phyloP scores from a whole-genome alignment of 2,113 vertebrate genomes.

The Recurvirostra avosetta region DNA sequence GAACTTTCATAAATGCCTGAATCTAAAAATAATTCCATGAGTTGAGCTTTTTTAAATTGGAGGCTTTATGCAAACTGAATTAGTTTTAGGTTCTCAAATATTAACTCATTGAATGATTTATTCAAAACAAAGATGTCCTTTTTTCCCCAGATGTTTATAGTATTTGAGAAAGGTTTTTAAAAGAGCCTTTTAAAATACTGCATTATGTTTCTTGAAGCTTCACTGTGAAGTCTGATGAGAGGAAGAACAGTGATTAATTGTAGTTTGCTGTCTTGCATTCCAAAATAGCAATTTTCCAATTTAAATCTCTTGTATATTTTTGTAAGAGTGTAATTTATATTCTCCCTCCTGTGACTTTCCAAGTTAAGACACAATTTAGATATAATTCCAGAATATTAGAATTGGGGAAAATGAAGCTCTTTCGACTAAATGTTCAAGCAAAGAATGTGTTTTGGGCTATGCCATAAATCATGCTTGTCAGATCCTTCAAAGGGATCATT shows the following conservation, averaged over 20 bases:
- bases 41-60: not conserved
- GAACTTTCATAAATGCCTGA: not conserved
- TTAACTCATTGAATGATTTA: slow-evolving; percentile 33
- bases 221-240: slow-evolving; percentile 39
- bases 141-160: not conserved
- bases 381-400: slow-evolving; percentile 70
- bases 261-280: slow-evolving; percentile 62
- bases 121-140: not conserved
- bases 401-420: slow-evolving; percentile 59
- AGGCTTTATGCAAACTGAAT: not conserved
- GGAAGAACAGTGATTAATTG: slow-evolving; percentile 72
- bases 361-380: slow-evolving; percentile 68
- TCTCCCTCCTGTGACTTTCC: slow-evolving; percentile 47
- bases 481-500: slow-evolving; percentile 68
- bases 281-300: slow-evolving; percentile 77
- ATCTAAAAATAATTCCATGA: not conserved
- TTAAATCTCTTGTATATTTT: slow-evolving; percentile 62
- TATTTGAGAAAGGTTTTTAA: slow-evolving; percentile 35
- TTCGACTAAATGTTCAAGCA: slow-evolving; percentile 66
- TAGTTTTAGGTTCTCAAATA: not conserved
- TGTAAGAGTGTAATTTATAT: slow-evolving; percentile 70
- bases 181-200: slow-evolving; percentile 21
- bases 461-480: slow-evolving; percentile 78
- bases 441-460: slow-evolving; percentile 62
- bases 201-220: slow-evolving; percentile 57